These are phyloP conservation scores for Acrocephalus arundinaceus DNA, from an alignment of 2,113 vertebrate species.

Conservation along the genomic window DNA sequence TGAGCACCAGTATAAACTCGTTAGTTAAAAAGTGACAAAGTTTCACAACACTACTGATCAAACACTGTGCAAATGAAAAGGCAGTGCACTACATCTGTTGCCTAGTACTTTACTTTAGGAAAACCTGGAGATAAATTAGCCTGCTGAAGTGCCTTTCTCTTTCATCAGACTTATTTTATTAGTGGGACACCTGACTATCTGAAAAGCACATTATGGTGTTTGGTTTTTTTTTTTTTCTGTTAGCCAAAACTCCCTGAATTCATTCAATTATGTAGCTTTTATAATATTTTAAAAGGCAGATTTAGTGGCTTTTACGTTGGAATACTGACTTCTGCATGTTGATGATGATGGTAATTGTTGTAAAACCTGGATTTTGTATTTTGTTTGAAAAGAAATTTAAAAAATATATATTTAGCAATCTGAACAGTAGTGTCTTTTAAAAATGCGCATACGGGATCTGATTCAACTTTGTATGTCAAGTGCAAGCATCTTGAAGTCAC, in stretches of 20 bases:
- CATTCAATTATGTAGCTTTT: conserved; percentile 37
- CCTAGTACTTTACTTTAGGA: not conserved
- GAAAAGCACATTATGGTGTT: not conserved
- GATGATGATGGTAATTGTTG: conserved; percentile 21
- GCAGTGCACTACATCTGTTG: not conserved
- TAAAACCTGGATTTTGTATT: conserved; percentile 15
- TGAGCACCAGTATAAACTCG: not conserved
- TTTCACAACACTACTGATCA: not conserved
- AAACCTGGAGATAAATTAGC: not conserved
- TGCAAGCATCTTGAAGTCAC: not conserved
- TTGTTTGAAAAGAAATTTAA: conserved; percentile 10
- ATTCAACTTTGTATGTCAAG: not conserved
- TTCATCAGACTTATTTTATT: conserved; percentile 49
- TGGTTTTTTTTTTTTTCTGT: conserved; percentile 58
- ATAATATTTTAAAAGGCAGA: conserved; percentile 17
- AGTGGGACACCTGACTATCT: conserved; percentile 32
- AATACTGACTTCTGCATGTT: conserved; percentile 68
- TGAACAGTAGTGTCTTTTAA: conserved; percentile 19
- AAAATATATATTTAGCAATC: conserved; percentile 14
- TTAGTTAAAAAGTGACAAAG: not conserved
- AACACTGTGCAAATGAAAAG: not conserved
- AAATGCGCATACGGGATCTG: not conserved
- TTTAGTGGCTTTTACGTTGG: conserved; percentile 56
- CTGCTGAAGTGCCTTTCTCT: conserved; percentile 74
- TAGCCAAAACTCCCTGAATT: conserved; percentile 37